Evolutionary conservation across 2,888 invertebrate species (phyloP).

Genomic region (Spilosoma lubricipeda): DNA sequence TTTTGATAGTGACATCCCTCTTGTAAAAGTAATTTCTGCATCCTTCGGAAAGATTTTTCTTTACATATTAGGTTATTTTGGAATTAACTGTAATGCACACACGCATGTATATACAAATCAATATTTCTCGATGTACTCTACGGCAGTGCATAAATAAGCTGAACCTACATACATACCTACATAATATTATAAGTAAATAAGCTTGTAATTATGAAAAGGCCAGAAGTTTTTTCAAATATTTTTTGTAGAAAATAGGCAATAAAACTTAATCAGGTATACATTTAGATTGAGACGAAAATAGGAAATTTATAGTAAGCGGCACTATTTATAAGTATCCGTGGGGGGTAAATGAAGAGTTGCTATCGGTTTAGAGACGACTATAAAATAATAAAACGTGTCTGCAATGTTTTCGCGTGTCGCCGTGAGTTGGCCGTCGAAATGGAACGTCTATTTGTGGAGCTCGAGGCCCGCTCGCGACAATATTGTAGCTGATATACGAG

Average conservation of each 20-base stretch:
- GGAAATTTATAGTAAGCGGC: conserved; percentile 15
- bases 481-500: conserved; percentile 77
- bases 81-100: too few relatives aligned
- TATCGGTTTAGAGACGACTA: conserved; percentile 62
- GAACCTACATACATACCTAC: background rate
- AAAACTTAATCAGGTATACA: background rate
- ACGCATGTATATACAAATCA: too few relatives aligned
- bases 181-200: background rate
- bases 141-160: background rate
- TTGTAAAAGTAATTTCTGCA: background rate
- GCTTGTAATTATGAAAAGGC: background rate
- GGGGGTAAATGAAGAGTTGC: conserved; percentile 43
- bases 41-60: background rate
- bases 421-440: conserved; percentile 81
- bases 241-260: background rate
- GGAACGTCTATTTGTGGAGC: conserved; percentile 84
- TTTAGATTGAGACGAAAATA: background rate
- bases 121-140: too few relatives aligned
- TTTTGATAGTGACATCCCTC: background rate
- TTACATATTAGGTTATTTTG: too few relatives aligned
- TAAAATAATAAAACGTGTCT: conserved; percentile 72
- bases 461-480: conserved; percentile 84
- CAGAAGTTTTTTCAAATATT: background rate
- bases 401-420: conserved; percentile 80
- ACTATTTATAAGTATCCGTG: conserved; percentile 13